Conservation (phyloP, 2,888 invertebrate species). For the Antitype chi region DNA sequence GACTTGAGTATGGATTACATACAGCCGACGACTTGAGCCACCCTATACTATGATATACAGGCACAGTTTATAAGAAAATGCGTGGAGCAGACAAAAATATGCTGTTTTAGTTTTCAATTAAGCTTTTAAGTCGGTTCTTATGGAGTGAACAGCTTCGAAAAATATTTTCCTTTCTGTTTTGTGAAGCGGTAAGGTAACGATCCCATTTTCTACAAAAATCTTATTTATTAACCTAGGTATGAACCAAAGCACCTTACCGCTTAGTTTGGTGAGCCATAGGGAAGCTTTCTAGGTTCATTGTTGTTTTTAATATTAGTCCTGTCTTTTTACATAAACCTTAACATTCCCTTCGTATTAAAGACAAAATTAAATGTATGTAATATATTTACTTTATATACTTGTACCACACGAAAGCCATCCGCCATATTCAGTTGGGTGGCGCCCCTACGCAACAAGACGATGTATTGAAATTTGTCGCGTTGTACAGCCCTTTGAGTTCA, state of each 20-base stretch:
- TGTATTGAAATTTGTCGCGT: conserved; percentile 88
- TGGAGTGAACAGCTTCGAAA: background rate
- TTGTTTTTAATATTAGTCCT: background rate
- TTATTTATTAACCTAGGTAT: too few species aligned
- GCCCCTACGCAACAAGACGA: conserved; percentile 76
- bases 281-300: background rate
- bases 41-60: conserved; percentile 73
- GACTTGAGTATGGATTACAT: conserved; percentile 87
- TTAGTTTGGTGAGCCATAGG: conserved; percentile 1
- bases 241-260: too few species aligned
- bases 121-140: background rate
- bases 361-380: background rate
- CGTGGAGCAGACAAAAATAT: conserved; percentile 33
- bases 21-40: conserved; percentile 81
- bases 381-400: conserved; percentile 54
- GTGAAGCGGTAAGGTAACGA: too few species aligned
- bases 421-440: conserved; percentile 79
- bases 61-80: conserved; percentile 65
- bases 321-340: background rate
- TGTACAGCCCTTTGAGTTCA: conserved; percentile 71
- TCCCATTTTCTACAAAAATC: too few species aligned
- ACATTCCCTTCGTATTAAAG: background rate
- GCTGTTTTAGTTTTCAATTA: background rate
- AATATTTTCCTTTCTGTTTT: background rate
- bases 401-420: conserved; percentile 70